Evolutionary conservation across 2,113 vertebrate species (phyloP), one percentile per base, ranked within the genome.

Genomic region (Sarotherodon lohbergeri): DNA sequence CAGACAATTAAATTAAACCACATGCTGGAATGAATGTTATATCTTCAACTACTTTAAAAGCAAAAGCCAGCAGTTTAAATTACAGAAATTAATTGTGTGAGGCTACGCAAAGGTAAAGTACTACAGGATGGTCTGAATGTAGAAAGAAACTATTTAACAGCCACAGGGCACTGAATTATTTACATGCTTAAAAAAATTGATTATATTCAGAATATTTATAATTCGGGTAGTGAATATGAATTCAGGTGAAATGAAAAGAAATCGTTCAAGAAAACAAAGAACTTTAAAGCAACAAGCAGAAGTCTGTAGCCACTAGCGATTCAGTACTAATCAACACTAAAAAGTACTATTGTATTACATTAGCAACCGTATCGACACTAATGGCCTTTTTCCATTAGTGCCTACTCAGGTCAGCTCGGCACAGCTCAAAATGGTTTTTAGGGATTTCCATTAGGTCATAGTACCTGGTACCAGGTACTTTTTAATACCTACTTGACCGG

Each of bases 141-240:
- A 82, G 81, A 63, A 36, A 82, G 36, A 82, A 84, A 59, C 17
- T 46, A 68, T 76, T 89, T 84, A 27, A 41, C 83, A 78, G 79
- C 82, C 85, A 86, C 82, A 90, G 83, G 86, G 78, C 85, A 90
- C 87, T 68, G 82, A 91, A 90, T 92, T 90, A 90, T 85, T 86
- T 86, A 24, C 39, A 43, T 73, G 22, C 22, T 27, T 46, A 46
- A 46, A 43, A 73, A 71, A 24, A 43, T 34, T 10, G n/a, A 46
- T 73, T 46, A 16, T 12, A 88, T 90, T 90, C 54, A 83, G 63
- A 82, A 89, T 52, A 82, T 89, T 88, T 84, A 55, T 41, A 41
- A n/a, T 22, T 41, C 54, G 11, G 81, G 61, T 39, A 5, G 10
- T 29, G 11, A 36, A 22, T 2, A 50, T 19, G 4, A 79, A 32